Base-by-base conservation (phyloP, 2,888 invertebrate species). In the Globia sparganii region DNA sequence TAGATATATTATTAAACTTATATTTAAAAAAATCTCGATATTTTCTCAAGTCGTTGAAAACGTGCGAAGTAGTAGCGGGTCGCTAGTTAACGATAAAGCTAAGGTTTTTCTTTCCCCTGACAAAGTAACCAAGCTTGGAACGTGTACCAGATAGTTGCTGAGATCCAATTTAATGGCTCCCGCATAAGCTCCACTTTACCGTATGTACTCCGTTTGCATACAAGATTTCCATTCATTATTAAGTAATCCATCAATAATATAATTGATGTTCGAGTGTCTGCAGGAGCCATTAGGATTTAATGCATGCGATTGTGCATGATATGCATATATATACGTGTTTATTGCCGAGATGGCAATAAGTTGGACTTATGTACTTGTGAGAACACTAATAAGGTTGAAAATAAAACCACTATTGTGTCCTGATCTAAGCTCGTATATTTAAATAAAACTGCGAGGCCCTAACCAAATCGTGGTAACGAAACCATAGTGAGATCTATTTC, bases 211-310 rank as follows among this genome's bases (percentile, higher is more conserved):
- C 15, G 31, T 69, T 72, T 72, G 72, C 65, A 70, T 70, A 72
- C 72, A 70, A 69, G 61, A 75, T 72, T 78, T 66, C 65, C 65
- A 78, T 82, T 43, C 1, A 72, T 83, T 83, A 78, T 53, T 68
- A 49, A 75, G 37, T 62, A 67, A 75, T 83, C 75, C 69, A 83
- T 83, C 79, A 79, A 83, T 72, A 25, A 40, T 68, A 68, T 81
- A 76, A 81, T 68, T 70, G 66, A 64, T 75, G 61, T 72, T 43
- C 43, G 59, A 62, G 37, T 49, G 49, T 61, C 49, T 78, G 53
- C 37, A 69, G 58, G 34, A 74, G 66, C 69, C 74, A 78, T 78
- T 83, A 78, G 75, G 74, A 72, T 78, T 78, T 72, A 67, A 73
- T 64, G 66, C 21, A 49, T 62, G n/a, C 56, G 25, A 34, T 64